phyloP scores from a whole-genome alignment of 1,140 invertebrate species.

The Bombus impatiens region DNA sequence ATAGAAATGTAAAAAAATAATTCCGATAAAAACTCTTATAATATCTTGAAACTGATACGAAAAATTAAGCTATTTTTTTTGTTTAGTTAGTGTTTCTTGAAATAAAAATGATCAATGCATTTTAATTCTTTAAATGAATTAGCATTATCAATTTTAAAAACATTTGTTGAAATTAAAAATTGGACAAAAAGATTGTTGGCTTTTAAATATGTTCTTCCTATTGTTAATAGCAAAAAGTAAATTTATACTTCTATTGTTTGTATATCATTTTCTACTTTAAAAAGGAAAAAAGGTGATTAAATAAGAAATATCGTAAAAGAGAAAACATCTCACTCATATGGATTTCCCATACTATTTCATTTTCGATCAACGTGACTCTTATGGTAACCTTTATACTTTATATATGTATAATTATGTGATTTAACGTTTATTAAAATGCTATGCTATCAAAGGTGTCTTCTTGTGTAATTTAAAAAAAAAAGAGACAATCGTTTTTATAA shows the following conservation, averaged over 20 bases:
- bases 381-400: conserved; percentile 2
- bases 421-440: background rate
- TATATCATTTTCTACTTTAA: background rate
- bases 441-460: conserved; percentile 31
- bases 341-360: too few species aligned
- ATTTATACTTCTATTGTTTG: background rate
- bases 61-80: conserved; percentile 19
- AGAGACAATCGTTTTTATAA: conserved; percentile 70
- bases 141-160: background rate
- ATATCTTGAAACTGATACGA: conserved; percentile 7
- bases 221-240: background rate
- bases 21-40: conserved; percentile 31
- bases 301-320: background rate
- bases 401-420: background rate
- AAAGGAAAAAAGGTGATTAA: background rate
- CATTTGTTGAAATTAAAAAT: background rate
- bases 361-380: background rate
- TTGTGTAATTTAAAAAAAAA: conserved; percentile 50
- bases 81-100: background rate
- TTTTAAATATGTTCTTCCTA: background rate
- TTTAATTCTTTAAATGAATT: background rate
- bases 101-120: conserved; percentile 17
- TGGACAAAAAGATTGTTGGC: background rate
- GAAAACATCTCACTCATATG: background rate
- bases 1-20: conserved; percentile 53